Evolutionary conservation across 2,888 invertebrate species (phyloP).

Genomic region (Rhamphomyia laevipes): DNA sequence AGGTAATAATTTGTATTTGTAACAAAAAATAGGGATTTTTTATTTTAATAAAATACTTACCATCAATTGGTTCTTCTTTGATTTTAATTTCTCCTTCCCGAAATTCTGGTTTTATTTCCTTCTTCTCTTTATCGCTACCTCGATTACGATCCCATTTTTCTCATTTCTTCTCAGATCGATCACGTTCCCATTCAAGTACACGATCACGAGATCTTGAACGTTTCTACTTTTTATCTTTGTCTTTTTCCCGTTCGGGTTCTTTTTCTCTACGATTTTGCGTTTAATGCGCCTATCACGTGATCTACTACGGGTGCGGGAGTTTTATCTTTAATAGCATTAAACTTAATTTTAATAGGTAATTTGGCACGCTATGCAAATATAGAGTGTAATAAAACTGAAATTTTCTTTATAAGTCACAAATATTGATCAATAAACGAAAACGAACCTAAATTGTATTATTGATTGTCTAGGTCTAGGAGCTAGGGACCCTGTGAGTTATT

Average conservation of each 20-base stretch:
- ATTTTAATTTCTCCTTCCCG: slow-evolving; percentile 62
- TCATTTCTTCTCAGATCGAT: slow-evolving; percentile 33
- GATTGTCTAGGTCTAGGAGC: no score
- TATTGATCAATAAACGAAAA: no score
- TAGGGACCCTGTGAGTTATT: no score
- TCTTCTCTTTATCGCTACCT: slow-evolving; percentile 51
- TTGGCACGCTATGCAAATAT: no score
- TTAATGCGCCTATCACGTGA: slow-evolving; percentile 40
- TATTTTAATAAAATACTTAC: slow-evolving; percentile 40
- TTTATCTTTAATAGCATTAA: no score
- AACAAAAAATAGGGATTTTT: no score
- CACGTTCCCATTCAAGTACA: slow-evolving; percentile 28
- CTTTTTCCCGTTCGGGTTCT: slow-evolving; percentile 32
- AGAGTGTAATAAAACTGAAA: no score
- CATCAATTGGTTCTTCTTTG: slow-evolving; percentile 73
- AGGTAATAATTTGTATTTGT: no score
- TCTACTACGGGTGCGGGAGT: slow-evolving; percentile 33
- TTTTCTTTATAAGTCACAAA: no score
- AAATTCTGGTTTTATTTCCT: slow-evolving; percentile 52
- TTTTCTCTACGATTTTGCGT: slow-evolving; percentile 37
- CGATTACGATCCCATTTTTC: slow-evolving; percentile 53
- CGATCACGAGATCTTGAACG: slow-evolving; percentile 19
- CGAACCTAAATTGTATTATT: no score
- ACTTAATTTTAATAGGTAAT: no score
- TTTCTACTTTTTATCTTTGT: slow-evolving; percentile 18